Conservation (phyloP, 2,888 invertebrate genomes). For the Vesta saturnalis region DNA sequence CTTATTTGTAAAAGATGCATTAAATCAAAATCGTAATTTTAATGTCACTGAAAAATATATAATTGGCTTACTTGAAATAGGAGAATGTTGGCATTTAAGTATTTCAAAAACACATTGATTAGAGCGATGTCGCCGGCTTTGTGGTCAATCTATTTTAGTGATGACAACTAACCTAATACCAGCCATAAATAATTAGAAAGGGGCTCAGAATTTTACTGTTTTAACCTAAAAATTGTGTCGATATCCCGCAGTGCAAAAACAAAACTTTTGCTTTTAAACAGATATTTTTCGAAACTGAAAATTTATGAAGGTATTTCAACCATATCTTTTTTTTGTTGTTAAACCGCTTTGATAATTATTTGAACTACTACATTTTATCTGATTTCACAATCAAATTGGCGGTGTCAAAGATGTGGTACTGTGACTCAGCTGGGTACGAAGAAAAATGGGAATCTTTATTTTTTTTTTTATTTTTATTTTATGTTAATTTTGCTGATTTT, state of each 20-base stretch:
- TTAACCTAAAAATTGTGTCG: conserved; percentile 23
- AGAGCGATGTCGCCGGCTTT: conserved; percentile 31
- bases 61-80: not conserved
- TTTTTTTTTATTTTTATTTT: too few relatives aligned
- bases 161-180: conserved; percentile 30
- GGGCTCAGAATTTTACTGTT: conserved; percentile 24
- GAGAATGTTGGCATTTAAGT: conserved; percentile 16
- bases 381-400: too few relatives aligned
- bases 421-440: too few relatives aligned
- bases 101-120: too few relatives aligned
- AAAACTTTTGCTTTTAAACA: conserved; percentile 11
- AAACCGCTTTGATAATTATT: too few relatives aligned
- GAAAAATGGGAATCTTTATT: too few relatives aligned
- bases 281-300: too few relatives aligned
- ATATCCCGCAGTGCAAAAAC: conserved; percentile 23
- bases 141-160: conserved; percentile 35
- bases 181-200: conserved; percentile 33
- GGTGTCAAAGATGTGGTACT: too few relatives aligned
- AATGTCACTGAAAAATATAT: not conserved
- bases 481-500: too few relatives aligned
- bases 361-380: too few relatives aligned
- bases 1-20: not conserved
- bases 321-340: too few relatives aligned
- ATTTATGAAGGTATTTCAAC: too few relatives aligned
- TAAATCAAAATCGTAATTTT: not conserved